phyloP scores from a whole-genome alignment of 2,113 vertebrate genomes.

The Eolophus roseicapilla region DNA sequence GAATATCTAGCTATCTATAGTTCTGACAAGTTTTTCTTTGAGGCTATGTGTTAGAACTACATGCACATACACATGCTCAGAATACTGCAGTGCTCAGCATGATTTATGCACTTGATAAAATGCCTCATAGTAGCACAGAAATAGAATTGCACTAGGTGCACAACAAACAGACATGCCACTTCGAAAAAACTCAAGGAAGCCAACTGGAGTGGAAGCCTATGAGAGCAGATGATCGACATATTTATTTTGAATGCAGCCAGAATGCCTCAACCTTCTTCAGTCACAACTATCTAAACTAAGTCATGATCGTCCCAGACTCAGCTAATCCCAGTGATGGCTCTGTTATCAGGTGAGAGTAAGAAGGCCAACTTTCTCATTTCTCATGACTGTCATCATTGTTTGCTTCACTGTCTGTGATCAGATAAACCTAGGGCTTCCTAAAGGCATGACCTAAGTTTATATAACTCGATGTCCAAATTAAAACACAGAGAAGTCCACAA shows the following conservation, averaged over 20 bases:
- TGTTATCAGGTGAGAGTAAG: background rate
- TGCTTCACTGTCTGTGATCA: background rate
- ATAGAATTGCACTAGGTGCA: constrained; percentile 42
- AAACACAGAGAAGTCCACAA: background rate
- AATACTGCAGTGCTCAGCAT: constrained; percentile 27
- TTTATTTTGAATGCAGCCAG: constrained; percentile 57
- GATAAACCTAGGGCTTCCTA: background rate
- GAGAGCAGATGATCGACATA: constrained; percentile 42
- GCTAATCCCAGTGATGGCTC: background rate
- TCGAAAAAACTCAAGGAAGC: constrained; percentile 13
- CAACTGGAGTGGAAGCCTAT: constrained; percentile 21
- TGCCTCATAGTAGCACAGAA: constrained; percentile 29
- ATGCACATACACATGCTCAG: background rate
- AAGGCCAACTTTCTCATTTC: background rate
- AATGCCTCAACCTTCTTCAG: constrained; percentile 39
- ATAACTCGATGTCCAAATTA: background rate
- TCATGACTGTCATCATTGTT: background rate
- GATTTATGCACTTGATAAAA: constrained; percentile 46
- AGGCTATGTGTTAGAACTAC: constrained; percentile 23
- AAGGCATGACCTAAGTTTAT: background rate
- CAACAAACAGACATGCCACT: constrained; percentile 3
- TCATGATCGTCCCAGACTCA: background rate
- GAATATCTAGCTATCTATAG: background rate
- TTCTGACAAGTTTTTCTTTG: constrained; percentile 35
- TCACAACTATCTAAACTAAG: constrained; percentile 22